phyloP scores from a whole-genome alignment of 2,888 invertebrate species.

The Lithophane ornitopus region DNA sequence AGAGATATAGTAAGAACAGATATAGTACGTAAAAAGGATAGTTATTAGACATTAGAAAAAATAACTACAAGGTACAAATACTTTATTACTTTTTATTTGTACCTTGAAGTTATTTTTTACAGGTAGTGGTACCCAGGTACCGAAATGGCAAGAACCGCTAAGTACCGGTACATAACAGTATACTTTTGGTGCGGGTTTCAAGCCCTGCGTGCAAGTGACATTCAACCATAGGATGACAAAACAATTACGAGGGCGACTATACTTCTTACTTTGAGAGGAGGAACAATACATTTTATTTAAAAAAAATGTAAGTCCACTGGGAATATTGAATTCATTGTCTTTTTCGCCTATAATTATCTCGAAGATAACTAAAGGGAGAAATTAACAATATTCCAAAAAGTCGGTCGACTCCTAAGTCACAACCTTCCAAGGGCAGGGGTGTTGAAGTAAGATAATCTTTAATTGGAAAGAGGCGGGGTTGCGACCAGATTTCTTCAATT shows the following conservation, averaged over 20 bases:
- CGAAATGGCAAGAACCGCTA: too few relatives aligned
- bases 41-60: too few relatives aligned
- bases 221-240: neutral
- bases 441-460: constrained; percentile 61
- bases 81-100: too few relatives aligned
- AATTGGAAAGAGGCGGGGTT: constrained; percentile 57
- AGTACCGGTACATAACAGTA: too few relatives aligned
- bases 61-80: too few relatives aligned
- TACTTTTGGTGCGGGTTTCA: too few relatives aligned
- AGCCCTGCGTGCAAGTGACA: too few relatives aligned
- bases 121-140: too few relatives aligned
- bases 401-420: constrained; percentile 6
- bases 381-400: constrained; percentile 47
- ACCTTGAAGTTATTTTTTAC: too few relatives aligned
- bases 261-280: neutral
- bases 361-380: constrained; percentile 53
- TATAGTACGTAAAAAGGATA: too few relatives aligned
- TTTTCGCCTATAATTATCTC: constrained; percentile 47
- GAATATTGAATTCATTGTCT: constrained; percentile 29
- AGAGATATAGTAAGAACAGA: too few relatives aligned
- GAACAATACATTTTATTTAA: constrained; percentile 14
- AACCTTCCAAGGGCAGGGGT: constrained; percentile 40
- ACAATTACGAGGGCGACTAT: neutral
- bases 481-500: constrained; percentile 59
- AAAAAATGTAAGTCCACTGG: neutral